Percentiles rank a stretch among this genome's conserved stretches.
These are phyloP conservation scores for Xiphorhynchus erythropygius DNA, from an alignment of 2,797 vertebrate genomes.

Conservation along the genomic window DNA sequence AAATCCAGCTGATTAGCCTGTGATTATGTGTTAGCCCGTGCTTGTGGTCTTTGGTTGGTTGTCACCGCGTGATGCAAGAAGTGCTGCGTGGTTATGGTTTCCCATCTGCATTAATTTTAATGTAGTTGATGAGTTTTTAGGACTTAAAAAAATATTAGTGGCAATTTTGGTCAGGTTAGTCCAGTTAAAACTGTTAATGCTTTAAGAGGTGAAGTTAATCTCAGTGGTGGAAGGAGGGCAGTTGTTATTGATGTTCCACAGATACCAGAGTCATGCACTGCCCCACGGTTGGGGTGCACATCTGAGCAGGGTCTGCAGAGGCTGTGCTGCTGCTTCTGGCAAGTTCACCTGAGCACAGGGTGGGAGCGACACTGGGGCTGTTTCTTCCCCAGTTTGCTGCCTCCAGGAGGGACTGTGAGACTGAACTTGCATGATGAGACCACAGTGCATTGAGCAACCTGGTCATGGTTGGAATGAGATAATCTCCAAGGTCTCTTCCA, in stretches of 20 bases:
- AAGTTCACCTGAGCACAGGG: not conserved
- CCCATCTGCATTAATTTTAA: not conserved
- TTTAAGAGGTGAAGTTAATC: not conserved
- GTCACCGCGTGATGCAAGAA: not conserved
- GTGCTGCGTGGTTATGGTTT: not conserved
- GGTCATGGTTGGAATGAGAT: not conserved
- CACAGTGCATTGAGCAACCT: rapidly evolving
- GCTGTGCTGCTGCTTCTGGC: rapidly evolving
- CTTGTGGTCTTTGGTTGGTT: not conserved
- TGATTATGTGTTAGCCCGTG: conserved; percentile 10
- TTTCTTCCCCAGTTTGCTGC: not conserved
- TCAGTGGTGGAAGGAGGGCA: not conserved
- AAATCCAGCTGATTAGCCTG: conserved; percentile 49
- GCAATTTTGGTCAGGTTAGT: not conserved
- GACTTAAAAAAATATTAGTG: not conserved
- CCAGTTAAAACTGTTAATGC: not conserved
- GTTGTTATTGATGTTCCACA: not conserved
- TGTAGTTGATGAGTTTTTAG: not conserved
- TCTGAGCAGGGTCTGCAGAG: not conserved
- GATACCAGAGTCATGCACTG: rapidly evolving
- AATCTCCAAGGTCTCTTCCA: not conserved
- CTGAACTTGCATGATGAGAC: not conserved
- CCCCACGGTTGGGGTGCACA: not conserved
- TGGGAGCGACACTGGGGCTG: not conserved
- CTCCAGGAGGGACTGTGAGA: rapidly evolving